These are phyloP conservation scores for Micromys minutus DNA, from an alignment of 2,113 vertebrate species.

Conservation along the genomic window DNA sequence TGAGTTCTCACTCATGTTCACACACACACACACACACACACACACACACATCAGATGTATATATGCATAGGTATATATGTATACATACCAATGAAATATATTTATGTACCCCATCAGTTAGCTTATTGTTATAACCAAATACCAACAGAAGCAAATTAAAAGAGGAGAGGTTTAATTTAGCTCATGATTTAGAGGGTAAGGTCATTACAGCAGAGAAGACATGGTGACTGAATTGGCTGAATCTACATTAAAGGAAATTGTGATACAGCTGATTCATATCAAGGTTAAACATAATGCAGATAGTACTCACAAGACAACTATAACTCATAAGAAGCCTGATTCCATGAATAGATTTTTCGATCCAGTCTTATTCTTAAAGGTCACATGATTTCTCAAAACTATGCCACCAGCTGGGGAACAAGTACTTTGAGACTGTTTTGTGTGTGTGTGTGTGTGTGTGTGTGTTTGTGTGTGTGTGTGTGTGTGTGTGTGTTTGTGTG, in stretches of 20 bases:
- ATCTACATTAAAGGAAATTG: background rate
- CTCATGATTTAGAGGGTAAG: background rate
- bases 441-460: background rate
- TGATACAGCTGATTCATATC: background rate
- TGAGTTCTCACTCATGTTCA: background rate
- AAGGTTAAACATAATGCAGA: background rate
- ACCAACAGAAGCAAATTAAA: background rate
- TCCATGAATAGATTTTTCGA: background rate
- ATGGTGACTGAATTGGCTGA: too few relatives aligned
- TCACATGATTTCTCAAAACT: background rate
- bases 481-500: background rate
- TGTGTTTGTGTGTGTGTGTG: background rate
- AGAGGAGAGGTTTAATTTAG: background rate
- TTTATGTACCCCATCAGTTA: background rate
- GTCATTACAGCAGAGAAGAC: background rate
- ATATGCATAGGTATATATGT: background rate
- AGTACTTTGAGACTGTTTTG: background rate
- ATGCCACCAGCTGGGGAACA: background rate
- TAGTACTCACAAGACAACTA: background rate
- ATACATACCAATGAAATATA: too few relatives aligned
- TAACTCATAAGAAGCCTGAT: background rate
- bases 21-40: fast-evolving
- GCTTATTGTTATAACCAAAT: background rate
- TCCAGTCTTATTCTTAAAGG: background rate
- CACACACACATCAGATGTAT: fast-evolving